Base-by-base conservation (phyloP, 2,888 invertebrate genomes). In the Drosophila dives region DNA sequence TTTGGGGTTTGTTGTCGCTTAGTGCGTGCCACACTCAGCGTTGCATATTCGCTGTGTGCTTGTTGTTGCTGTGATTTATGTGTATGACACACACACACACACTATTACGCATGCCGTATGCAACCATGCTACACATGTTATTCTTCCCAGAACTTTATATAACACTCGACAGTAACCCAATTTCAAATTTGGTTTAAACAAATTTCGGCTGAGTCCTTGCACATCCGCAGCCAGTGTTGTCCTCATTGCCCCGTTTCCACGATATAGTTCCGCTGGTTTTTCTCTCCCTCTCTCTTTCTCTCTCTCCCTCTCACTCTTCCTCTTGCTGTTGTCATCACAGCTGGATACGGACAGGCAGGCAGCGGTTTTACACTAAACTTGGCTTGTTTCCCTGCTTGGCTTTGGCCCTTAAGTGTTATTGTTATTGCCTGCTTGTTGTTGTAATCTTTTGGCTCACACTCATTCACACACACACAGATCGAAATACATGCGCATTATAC, bases 81-180 rank as follows among this genome's bases (percentile, higher is more conserved):
- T 71, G 12, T 70, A 54, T 75, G 61, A 10, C 55, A 58, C 45
- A 62, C 50, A 64, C 60, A 38, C 42, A 62, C 23, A 49, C 45
- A 29, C 15, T 33, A 20, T 34, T 3, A 54, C 20, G 12, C 10
- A 54, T 23, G 45, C 7, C 15, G 12, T 23, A 23, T 45, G 45
- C 45, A 54, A 38, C 33, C 65, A 62, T 32, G 53, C 69, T 48
- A 75, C 70, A 72, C 78, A 81, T 70, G 63, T 65, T 60, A 53
- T 55, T 64, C 65, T 70, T 68, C 38, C 42, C 67, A 66, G 58
- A 17, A 70, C 66, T 55, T 81, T 81, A 69, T 83, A 70, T 75
- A 86, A 77, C 60, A 66, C 75, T 69, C 80, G 51, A 67, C 68
- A 72, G 83, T 81, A 89, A 86, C 89, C 86, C 86, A 84, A 86